Conservation (phyloP, 2,888 invertebrate species). For the Drosophila acutilabella region DNA sequence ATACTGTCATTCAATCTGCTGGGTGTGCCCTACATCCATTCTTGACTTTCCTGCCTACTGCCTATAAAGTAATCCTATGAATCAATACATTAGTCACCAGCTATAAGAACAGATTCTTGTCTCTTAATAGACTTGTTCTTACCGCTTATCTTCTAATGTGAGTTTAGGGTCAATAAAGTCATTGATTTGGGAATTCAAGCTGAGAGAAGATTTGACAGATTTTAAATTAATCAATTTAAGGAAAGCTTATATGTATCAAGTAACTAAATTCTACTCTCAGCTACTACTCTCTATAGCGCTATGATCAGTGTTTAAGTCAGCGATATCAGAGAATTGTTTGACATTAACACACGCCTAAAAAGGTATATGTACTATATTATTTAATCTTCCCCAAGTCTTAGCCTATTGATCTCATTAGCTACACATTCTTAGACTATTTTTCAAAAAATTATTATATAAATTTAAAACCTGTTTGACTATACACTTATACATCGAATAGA, state of each 20-base stretch:
- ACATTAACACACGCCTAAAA: too few relatives aligned
- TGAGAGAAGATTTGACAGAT: neutral
- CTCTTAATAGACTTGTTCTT: neutral
- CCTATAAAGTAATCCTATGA: neutral
- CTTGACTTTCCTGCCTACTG: neutral
- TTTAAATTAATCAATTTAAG: too few relatives aligned
- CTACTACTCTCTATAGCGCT: too few relatives aligned
- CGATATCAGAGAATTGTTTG: too few relatives aligned
- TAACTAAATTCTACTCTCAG: too few relatives aligned
- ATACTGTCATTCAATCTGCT: neutral
- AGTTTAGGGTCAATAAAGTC: neutral
- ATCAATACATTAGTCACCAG: neutral
- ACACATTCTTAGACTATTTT: neutral
- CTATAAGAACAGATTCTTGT: neutral
- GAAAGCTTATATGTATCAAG: too few relatives aligned
- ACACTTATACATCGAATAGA: too few relatives aligned
- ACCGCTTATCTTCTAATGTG: neutral
- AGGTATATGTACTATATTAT: neutral
- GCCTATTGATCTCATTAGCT: neutral
- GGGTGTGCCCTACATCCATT: constrained; percentile 26
- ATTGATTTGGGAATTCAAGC: too few relatives aligned
- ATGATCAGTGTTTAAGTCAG: too few relatives aligned
- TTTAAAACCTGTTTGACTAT: too few relatives aligned
- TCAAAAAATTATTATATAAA: too few relatives aligned
- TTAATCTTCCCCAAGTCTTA: neutral